Base-by-base conservation (phyloP, 2,113 vertebrate genomes). In the Andinoacara biseriatus region DNA sequence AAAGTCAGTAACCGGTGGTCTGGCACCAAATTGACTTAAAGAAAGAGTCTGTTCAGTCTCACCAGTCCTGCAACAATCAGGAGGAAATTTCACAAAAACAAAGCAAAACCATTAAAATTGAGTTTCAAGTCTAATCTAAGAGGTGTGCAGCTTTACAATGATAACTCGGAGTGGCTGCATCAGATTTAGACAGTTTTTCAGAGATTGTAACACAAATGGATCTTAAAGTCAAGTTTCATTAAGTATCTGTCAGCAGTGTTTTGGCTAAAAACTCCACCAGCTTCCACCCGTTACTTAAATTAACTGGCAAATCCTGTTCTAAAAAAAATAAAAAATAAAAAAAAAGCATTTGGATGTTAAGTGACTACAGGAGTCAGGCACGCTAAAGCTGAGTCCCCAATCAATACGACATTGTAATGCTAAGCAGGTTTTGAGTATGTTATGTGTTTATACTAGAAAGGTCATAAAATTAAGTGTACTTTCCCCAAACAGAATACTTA, bases 1-100 rank as follows among this genome's bases (percentile, higher is more conserved):
- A 82, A 57, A 77, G 65, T 85, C 61, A 74, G 76, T 74, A 84
- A 65, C 74, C 61, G 15, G n/a, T 84, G 83, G 29, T 81, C 76
- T 77, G 56, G 61, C 49, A 33, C 61, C 49, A 74, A 78, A 88
- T 22, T 56, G 46, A 54, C 69, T 80, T 61, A 78, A 65, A 81
- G 63, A 88, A 78, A 76, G 46, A 60, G 56, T 65, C 59, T 20
- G 56, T 75, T 87, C 35, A 83, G 61, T 72, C 14, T 88, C 33
- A 60, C 46, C 38, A 46, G 74, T 59, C 38, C 38, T 60, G 22
- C 26, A 46, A 78, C 49, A 58, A 76, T 78, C 63, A 76, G 31
- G 52, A 76, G 60, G 77, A 84, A 26, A 65, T 76, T 77, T 82
- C 31, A 82, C 52, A 38, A 80, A 31, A 83, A 82, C 46, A 58